A percentile compares a stretch with the other conserved stretches of the same genome.
Conservation (phyloP, 2,888 invertebrate species). For the Lithophane ornitopus region DNA sequence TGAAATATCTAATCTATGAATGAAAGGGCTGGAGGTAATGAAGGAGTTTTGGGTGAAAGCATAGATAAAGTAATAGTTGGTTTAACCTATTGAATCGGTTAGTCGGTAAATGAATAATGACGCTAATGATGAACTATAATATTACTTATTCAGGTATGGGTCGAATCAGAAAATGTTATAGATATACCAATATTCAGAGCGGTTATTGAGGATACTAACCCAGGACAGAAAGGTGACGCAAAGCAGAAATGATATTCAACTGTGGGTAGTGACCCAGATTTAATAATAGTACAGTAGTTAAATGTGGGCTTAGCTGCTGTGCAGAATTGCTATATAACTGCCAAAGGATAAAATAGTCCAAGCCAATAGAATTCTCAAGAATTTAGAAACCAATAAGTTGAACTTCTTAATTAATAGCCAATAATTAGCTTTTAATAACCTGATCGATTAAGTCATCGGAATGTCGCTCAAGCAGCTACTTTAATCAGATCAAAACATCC, state of each 20-base stretch:
- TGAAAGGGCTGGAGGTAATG: conserved; percentile 1
- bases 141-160: background rate
- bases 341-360: background rate
- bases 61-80: conserved; percentile 8
- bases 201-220: background rate
- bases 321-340: background rate
- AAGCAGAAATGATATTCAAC: conserved; percentile 25
- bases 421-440: conserved; percentile 5
- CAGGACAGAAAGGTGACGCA: conserved; percentile 20
- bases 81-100: conserved; percentile 7
- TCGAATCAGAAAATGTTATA: background rate
- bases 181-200: background rate
- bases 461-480: conserved; percentile 30
- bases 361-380: background rate
- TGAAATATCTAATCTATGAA: conserved; percentile 47
- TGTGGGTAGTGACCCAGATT: conserved; percentile 40
- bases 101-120: background rate
- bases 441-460: conserved; percentile 24
- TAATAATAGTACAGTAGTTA: conserved; percentile 28
- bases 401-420: conserved; percentile 14
- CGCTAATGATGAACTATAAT: background rate
- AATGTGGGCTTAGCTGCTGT: conserved; percentile 17
- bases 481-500: conserved; percentile 34
- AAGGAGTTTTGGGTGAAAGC: conserved; percentile 18
- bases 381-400: conserved; percentile 5